A percentile compares a stretch with the other conserved stretches of the same genome.
Evolutionary conservation across 2,113 vertebrate genomes (phyloP).

Genomic region (Pteropus alecto): DNA sequence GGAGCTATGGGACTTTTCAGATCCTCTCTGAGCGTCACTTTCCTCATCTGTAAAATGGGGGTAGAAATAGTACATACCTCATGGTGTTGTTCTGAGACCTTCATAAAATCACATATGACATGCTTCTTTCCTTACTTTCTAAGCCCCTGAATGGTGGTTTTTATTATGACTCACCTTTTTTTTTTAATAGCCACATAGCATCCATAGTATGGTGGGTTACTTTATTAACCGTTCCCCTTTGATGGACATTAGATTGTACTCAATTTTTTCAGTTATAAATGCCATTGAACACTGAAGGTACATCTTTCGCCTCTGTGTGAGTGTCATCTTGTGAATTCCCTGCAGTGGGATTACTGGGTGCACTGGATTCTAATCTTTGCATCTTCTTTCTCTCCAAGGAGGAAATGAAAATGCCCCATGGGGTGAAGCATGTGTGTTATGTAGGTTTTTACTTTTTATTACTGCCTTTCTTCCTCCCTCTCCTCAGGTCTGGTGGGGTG

Average conservation of each 20-base stretch:
- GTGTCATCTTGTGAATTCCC: not conserved
- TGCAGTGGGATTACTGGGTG: not conserved
- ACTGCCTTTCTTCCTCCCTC: not conserved
- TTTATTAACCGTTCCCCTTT: not conserved
- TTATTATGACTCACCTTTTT: not conserved
- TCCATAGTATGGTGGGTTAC: not conserved
- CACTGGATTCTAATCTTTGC: slow-evolving; percentile 45
- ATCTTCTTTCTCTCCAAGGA: slow-evolving; percentile 65
- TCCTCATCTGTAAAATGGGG: slow-evolving; percentile 10
- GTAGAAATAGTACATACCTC: not conserved
- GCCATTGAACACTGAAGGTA: not conserved
- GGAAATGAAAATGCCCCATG: not conserved
- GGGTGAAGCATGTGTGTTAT: slow-evolving; percentile 48
- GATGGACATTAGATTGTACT: not conserved
- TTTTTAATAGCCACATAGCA: not conserved
- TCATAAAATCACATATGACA: not conserved
- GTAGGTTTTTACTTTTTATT: slow-evolving; percentile 35
- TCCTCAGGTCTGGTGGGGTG: not conserved
- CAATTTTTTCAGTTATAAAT: not conserved
- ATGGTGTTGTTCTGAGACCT: not conserved
- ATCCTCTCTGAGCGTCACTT: not conserved
- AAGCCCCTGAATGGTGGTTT: not conserved
- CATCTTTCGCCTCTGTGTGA: not conserved
- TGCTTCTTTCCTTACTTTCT: not conserved
- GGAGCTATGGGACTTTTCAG: not conserved